These are phyloP conservation scores for Sardina pilchardus DNA, from an alignment of 2,113 vertebrate species.

Conservation along the genomic window DNA sequence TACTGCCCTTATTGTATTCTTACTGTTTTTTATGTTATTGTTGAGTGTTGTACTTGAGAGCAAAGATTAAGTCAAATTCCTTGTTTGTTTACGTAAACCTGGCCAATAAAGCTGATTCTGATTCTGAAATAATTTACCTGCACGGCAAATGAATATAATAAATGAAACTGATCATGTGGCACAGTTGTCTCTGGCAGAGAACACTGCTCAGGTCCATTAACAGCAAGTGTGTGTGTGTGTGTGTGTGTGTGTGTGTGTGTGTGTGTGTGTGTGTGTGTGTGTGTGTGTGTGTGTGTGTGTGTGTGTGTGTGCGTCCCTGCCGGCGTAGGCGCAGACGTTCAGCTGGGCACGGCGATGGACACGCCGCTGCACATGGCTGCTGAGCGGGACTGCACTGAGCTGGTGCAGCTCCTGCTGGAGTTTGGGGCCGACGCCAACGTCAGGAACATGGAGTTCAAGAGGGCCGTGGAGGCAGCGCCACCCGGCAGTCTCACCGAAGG, in stretches of 20 bases:
- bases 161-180: too few relatives aligned
- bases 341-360: conserved; percentile 86
- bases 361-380: conserved; percentile 90
- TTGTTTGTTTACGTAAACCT: too few relatives aligned
- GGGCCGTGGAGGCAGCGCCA: conserved; percentile 83
- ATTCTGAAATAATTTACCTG: too few relatives aligned
- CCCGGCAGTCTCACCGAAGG: conserved; percentile 84
- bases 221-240: background rate
- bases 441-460: conserved; percentile 82
- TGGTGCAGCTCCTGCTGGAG: conserved; percentile 84
- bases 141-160: too few relatives aligned
- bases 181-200: too few relatives aligned
- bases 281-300: background rate
- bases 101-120: too few relatives aligned
- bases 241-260: conserved; percentile 1
- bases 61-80: too few relatives aligned
- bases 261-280: conserved; percentile 1
- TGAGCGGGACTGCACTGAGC: conserved; percentile 79
- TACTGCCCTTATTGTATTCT: too few relatives aligned
- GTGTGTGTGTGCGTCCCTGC: background rate
- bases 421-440: conserved; percentile 91
- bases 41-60: too few relatives aligned
- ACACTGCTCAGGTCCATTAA: too few relatives aligned
- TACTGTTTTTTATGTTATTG: too few relatives aligned
- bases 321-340: conserved; percentile 83